Conservation (phyloP, 2,888 invertebrate species). For the Acleris holmiana region DNA sequence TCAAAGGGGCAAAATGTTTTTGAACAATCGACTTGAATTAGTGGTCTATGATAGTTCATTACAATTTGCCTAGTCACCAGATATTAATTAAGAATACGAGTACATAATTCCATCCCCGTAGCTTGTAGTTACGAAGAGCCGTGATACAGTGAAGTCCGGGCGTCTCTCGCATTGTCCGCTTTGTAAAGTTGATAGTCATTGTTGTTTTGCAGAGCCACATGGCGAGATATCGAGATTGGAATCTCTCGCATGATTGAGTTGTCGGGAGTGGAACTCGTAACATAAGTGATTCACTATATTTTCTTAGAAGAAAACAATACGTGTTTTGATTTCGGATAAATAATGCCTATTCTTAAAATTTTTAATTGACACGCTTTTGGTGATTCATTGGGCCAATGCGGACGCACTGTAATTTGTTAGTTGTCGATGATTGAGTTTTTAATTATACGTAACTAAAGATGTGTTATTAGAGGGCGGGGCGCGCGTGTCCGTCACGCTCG, state of each 20-base stretch:
- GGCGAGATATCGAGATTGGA: constrained; percentile 70
- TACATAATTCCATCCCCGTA: constrained; percentile 54
- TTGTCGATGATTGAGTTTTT: constrained; percentile 81
- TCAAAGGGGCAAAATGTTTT: constrained; percentile 17
- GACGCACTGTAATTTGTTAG: constrained; percentile 69
- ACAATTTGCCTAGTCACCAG: constrained; percentile 70
- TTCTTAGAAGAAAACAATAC: constrained; percentile 67
- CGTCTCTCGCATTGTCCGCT: constrained; percentile 59
- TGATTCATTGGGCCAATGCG: constrained; percentile 69
- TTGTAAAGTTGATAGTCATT: constrained; percentile 66
- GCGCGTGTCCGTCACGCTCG: constrained; percentile 68
- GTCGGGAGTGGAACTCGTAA: constrained; percentile 74
- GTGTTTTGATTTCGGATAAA: constrained; percentile 64
- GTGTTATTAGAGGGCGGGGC: constrained; percentile 74
- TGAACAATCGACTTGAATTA: constrained; percentile 65
- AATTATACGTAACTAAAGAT: constrained; percentile 79
- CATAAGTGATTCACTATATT: constrained; percentile 58
- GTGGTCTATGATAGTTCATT: constrained; percentile 50
- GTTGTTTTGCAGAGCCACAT: constrained; percentile 66
- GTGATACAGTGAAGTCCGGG: constrained; percentile 56
- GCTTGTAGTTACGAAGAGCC: constrained; percentile 66
- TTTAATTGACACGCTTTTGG: constrained; percentile 69
- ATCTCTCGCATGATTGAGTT: constrained; percentile 64
- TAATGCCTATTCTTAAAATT: constrained; percentile 63
- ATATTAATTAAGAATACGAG: constrained; percentile 72